Base-by-base conservation (phyloP, 2,113 vertebrate genomes). In the Clinocottus analis region DNA sequence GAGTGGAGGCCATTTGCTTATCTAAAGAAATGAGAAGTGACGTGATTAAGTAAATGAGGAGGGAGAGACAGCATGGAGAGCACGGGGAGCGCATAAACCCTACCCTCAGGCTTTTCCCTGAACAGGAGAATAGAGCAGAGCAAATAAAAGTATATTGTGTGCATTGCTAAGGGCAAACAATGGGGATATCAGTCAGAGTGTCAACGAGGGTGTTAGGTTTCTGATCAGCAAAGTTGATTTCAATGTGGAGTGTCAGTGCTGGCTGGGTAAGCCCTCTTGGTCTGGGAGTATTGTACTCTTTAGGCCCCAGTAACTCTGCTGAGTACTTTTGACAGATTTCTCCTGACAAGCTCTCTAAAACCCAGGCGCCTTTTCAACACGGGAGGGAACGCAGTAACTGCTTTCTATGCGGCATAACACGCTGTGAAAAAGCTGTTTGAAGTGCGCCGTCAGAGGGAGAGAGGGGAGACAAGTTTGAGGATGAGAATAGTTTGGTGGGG, bases 21-120 rank as follows among this genome's bases (percentile, higher is more conserved):
- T 89, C 87, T 87, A 90, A 86, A 92, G 90, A 91, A 88, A 86
- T 35, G 53, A 81, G 79, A 86, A 77, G 81, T 94, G 90, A 92
- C 77, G 71, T 75, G 75, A 89, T 77, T 69, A 75, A 89, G 83
- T 82, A 51, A 84, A 89, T 78, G 72, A 81, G 60, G 49, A 84
- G 82, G 73, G 79, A 81, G 81, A 83, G 64, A 79, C 29, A 33
- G 69, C 72, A 71, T 31, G 65, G 65, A 64, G 64, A 67, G 67
- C 65, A 55, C 60, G 59, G 58, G 31, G 66, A 82, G 67, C 23
- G 51, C 39, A 58, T 76, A 65, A 88, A 82, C 14, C 72, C 77
- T 83, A 2, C 88, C 87, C 89, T 82, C n/a, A 62, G 87, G 88
- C 80, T 68, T 58, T 29, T 65, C 79, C 76, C 71, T 73, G 66